Percentiles rank a stretch among this genome's conserved stretches.
These are phyloP conservation scores for Sebastolobus alascanus DNA, from an alignment of 2,797 vertebrate genomes.

Conservation along the genomic window DNA sequence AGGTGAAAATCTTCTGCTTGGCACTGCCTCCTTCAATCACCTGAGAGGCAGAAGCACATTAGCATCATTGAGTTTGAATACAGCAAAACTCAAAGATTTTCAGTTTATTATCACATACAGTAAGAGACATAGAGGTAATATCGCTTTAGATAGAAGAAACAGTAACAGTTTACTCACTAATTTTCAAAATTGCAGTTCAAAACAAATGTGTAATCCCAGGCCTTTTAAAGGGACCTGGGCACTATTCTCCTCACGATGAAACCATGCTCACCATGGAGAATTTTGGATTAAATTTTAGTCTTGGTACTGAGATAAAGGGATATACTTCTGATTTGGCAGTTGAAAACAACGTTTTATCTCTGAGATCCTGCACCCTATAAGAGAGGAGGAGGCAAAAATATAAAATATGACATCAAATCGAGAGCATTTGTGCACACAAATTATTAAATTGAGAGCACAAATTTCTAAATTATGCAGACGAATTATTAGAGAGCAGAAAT, in stretches of 20 bases:
- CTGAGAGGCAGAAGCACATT: slow-evolving; percentile 67
- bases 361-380: background rate
- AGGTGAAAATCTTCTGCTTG: slow-evolving; percentile 96
- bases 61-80: background rate
- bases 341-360: background rate
- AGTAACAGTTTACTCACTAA: background rate
- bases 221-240: background rate
- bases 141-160: background rate
- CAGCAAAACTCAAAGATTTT: rapidly evolving
- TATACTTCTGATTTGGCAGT: background rate
- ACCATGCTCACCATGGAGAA: background rate
- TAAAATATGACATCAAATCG: background rate
- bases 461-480: background rate
- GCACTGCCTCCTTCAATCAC: slow-evolving; percentile 90
- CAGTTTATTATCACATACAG: background rate
- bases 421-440: background rate
- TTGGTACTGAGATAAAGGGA: background rate
- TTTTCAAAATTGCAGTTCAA: background rate
- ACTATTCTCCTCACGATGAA: rapidly evolving
- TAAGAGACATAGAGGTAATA: background rate
- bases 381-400: background rate
- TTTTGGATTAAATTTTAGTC: background rate
- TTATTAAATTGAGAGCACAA: background rate
- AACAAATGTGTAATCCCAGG: background rate
- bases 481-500: background rate